Base-by-base conservation (phyloP, 2,113 vertebrate genomes). In the Microcebus jonahi region DNA sequence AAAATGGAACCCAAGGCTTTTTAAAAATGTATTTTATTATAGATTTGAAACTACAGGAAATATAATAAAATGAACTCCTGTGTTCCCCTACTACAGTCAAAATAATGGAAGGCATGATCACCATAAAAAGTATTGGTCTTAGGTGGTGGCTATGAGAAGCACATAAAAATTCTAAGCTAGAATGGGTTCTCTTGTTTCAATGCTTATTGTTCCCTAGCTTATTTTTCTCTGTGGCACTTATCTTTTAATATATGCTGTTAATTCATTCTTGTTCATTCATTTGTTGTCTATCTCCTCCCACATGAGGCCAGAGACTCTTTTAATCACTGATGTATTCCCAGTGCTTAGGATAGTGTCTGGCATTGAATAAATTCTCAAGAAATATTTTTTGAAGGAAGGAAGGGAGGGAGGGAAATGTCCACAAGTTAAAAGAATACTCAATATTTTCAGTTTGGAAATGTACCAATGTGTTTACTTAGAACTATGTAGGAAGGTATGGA, bases 381-480 rank as follows among this genome's bases (percentile, higher is more conserved):
- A 94, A 87, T 73, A 79, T 34, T 95, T 95, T 95, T 71, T 70
- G 36, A 94, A 86, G 45, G 53, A 71, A 57, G 82, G 17, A 83
- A 80, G 42, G 39, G 63, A n/a, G 25, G 23, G 70, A 71, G 57
- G 34, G 8, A 14, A 68, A 88, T 31, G 2, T 36, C 10, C 34
- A 81, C 45, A 87, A 70, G 50, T 83, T 92, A 94, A 96, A 95
- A 88, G n/a, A 75, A 70, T 55, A 80, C 21, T 84, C 63, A 77
- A 20, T 57, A 70, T 61, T 83, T 96, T 91, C 20, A 65, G 8
- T 31, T 11, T 88, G 34, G 34, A 89, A 93, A 77, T 93, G 10
- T 50, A 65, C n/a, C 31, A 29, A 77, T 55, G 14, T 9, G 61
- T 92, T 93, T 50, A 23, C 48, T 91, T 89, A 53, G 25, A 96